phyloP scores from a whole-genome alignment of 1,140 invertebrate genomes.

The Aphelenchoides avenae region DNA sequence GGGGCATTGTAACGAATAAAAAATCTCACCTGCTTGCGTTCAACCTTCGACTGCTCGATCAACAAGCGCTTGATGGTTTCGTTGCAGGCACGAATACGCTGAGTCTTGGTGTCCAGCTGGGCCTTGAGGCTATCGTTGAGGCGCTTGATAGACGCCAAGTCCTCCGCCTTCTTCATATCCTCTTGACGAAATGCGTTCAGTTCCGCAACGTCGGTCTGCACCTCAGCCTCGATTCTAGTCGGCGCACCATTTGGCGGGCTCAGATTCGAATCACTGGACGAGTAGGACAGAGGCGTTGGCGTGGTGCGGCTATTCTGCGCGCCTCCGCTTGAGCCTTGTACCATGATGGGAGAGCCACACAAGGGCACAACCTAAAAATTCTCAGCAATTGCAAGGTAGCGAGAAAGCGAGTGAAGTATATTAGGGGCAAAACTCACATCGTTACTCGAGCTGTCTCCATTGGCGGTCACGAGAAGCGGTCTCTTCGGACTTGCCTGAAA shows the following conservation, averaged over 20 bases:
- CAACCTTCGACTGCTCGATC: constrained; percentile 27
- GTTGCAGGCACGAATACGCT: constrained; percentile 29
- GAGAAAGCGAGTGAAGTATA: neutral
- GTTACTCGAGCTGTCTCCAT: constrained; percentile 23
- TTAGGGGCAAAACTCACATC: constrained; percentile 13
- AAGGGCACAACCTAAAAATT: constrained; percentile 11
- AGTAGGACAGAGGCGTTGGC: constrained; percentile 9
- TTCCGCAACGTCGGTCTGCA: constrained; percentile 15
- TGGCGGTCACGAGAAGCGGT: neutral
- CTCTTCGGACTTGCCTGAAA: constrained; percentile 22
- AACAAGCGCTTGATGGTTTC: constrained; percentile 30
- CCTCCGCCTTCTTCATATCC: constrained; percentile 23
- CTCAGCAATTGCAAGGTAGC: neutral
- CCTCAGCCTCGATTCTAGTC: constrained; percentile 9
- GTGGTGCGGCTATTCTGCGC: too few relatives aligned
- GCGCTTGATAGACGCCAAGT: constrained; percentile 17
- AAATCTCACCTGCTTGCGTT: constrained; percentile 26
- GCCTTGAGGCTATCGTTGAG: constrained; percentile 26
- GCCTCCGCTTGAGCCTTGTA: too few relatives aligned
- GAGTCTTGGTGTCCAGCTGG: constrained; percentile 18
- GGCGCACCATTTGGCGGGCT: constrained; percentile 15
- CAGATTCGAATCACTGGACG: constrained; percentile 30
- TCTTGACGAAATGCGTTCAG: constrained; percentile 11
- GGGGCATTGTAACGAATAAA: neutral
- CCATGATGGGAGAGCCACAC: too few relatives aligned